Evolutionary conservation across 2,113 vertebrate species (phyloP), one percentile per base, ranked within the genome.

Genomic region (Pungitius pungitius): DNA sequence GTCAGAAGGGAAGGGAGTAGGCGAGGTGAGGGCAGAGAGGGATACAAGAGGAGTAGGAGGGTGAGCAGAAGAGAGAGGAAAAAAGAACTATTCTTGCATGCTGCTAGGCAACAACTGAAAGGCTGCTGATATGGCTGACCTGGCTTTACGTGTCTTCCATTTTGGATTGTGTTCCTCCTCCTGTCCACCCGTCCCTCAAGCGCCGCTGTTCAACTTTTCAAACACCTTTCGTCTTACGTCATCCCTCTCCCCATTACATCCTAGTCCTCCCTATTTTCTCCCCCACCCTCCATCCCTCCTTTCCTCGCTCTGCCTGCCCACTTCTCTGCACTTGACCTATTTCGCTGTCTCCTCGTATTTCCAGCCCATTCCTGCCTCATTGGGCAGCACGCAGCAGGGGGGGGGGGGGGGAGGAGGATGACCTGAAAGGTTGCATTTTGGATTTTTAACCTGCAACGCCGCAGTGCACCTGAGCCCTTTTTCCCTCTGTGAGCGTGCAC

Each of bases 271-370:
- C 22, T 63, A 20, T 60, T 65, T 65, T 40, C 54, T 63, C 47
- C 15, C 54, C 55, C 33, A 58, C 24, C 30, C 20, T 39, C 1
- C 12, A 73, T 22, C 33, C 22, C 40, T 47, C 49, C 33, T 8
- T 35, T 8, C 33, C 5, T 47, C 55, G 39, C 56, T 40, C 52
- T 45, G 4, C 63, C 58, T 73, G 33, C 55, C 56, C 35, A 62
- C 69, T 85, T 81, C 69, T 82, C 78, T 78, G 64, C 87, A 79
- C 80, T 82, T 88, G 89, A 85, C 89, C 88, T 86, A 84, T 80
- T 86, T 85, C 65, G 58, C 26, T 4, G 61, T 59, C 22, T 82
- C 75, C 72, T 40, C 42, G 13, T 77, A 64, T 81, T 73, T 67
- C 67, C 76, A 52, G 59, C 69, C 40, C 39, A 75, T 80, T 87